phyloP scores from a whole-genome alignment of 1,140 invertebrate species.

The Pachypsylla venusta region DNA sequence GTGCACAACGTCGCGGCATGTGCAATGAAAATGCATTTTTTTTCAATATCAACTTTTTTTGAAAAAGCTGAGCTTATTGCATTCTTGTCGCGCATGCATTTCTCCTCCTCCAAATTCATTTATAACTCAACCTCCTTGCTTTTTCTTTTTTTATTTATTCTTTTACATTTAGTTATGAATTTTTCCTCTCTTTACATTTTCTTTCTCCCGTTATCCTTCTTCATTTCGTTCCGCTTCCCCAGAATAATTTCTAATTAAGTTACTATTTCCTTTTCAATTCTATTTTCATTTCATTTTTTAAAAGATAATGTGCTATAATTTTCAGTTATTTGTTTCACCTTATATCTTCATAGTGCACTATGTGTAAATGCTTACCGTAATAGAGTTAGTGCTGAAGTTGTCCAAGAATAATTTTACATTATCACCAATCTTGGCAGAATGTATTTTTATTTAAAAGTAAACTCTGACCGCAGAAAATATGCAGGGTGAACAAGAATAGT shows the following conservation, averaged over 20 bases:
- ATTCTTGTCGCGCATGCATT: background rate
- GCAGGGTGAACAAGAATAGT: too few species aligned
- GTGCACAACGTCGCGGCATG: background rate
- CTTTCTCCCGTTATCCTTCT: background rate
- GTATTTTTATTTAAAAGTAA: too few species aligned
- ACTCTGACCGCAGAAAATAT: too few species aligned
- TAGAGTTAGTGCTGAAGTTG: too few species aligned
- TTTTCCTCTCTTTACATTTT: background rate
- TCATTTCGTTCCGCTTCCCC: background rate
- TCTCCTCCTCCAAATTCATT: background rate
- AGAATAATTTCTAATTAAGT: conserved; percentile 7
- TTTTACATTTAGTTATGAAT: conserved; percentile 7
- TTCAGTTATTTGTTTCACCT: too few species aligned
- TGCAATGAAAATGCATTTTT: background rate
- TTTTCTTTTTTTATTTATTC: conserved; percentile 4
- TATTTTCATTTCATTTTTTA: background rate
- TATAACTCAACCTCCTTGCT: background rate
- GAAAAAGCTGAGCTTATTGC: background rate
- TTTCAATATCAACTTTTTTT: background rate
- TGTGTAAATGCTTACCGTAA: too few species aligned
- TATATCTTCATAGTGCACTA: too few species aligned
- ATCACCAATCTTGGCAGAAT: too few species aligned
- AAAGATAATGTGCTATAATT: too few species aligned
- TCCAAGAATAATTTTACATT: too few species aligned
- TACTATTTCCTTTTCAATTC: background rate